Conservation (phyloP, 2,888 invertebrate species). For the Dexiosoma caninum region DNA sequence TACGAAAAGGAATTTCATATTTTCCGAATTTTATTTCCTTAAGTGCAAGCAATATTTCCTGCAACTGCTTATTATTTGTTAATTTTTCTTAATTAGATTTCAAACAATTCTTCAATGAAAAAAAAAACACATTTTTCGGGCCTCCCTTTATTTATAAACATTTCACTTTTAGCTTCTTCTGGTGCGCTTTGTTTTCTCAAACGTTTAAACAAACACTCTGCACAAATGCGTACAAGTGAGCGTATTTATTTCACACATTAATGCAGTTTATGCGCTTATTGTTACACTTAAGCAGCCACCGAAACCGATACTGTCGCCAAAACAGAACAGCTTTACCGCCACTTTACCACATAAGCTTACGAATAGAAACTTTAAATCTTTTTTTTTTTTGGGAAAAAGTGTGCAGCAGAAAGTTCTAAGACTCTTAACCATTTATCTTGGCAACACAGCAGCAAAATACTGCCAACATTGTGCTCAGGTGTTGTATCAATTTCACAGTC, state of each 20-base stretch:
- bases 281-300: slow-evolving; percentile 5
- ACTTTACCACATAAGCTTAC: background rate
- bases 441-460: background rate
- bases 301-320: background rate
- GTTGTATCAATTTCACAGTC: slow-evolving; percentile 9
- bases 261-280: background rate
- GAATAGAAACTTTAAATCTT: background rate
- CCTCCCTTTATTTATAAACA: background rate
- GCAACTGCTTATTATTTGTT: background rate
- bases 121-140: no score
- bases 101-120: no score
- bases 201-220: background rate
- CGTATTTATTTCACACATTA: background rate
- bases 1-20: background rate
- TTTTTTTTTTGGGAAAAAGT: background rate
- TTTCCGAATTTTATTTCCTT: no score
- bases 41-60: no score
- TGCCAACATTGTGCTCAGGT: slow-evolving; percentile 19
- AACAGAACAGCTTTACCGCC: background rate
- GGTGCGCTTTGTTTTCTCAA: background rate
- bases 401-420: background rate
- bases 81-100: background rate
- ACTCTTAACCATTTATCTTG: background rate
- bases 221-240: background rate
- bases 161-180: background rate